These are phyloP conservation scores for Cinara cedri DNA, from an alignment of 2,888 invertebrate species.

Conservation along the genomic window DNA sequence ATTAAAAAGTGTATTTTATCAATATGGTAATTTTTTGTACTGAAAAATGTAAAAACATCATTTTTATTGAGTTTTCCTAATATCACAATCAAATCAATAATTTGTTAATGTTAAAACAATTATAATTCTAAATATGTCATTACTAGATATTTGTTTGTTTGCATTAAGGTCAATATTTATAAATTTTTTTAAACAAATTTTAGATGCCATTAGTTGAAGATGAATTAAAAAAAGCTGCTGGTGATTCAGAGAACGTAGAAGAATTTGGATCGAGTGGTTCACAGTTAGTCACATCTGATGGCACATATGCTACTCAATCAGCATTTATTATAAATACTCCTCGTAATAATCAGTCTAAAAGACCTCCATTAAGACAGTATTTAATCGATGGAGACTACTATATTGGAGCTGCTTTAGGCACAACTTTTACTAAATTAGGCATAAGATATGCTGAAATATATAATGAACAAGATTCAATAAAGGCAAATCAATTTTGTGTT, in stretches of 20 bases:
- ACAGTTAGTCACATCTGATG: constrained; percentile 91
- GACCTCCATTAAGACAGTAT: constrained; percentile 84
- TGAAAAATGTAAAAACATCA: too few relatives aligned
- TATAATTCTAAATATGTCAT: too few relatives aligned
- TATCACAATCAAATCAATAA: too few relatives aligned
- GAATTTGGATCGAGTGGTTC: constrained; percentile 63
- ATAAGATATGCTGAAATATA: constrained; percentile 71
- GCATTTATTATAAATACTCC: constrained; percentile 80
- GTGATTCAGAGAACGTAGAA: constrained; percentile 70
- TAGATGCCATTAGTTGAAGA: constrained; percentile 69
- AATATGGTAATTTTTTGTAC: too few relatives aligned
- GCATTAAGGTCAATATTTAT: too few relatives aligned
- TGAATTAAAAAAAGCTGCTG: constrained; percentile 75
- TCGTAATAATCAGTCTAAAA: constrained; percentile 33
- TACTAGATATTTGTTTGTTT: too few relatives aligned
- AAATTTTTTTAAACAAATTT: constrained; percentile 22
- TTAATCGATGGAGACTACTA: constrained; percentile 95
- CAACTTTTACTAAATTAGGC: constrained; percentile 89
- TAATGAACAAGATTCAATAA: constrained; percentile 61
- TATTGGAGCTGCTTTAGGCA: constrained; percentile 89
- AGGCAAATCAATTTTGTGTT: constrained; percentile 71
- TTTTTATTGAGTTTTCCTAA: too few relatives aligned
- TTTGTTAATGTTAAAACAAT: too few relatives aligned
- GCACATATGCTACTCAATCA: constrained; percentile 98
- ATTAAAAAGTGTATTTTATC: too few relatives aligned